phyloP scores from a whole-genome alignment of 2,797 vertebrate species.

The Diglossa cyanea region DNA sequence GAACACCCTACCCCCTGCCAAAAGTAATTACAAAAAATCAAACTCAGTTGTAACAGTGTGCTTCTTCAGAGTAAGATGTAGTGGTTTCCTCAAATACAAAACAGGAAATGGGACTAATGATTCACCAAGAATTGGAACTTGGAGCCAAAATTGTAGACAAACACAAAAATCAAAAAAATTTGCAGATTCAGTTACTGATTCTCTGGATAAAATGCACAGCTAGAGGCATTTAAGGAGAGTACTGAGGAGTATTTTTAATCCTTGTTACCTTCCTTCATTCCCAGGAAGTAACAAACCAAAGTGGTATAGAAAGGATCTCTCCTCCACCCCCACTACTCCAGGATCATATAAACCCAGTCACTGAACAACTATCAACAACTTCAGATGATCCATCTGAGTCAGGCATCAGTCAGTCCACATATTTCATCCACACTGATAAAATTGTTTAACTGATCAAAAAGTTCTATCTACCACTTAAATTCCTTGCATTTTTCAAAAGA shows the following conservation, averaged over 20 bases:
- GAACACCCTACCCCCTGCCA: accelerated
- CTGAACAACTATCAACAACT: neutral
- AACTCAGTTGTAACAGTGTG: accelerated
- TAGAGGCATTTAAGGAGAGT: neutral
- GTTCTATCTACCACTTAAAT: neutral
- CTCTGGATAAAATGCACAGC: neutral
- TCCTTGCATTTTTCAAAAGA: neutral
- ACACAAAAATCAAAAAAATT: neutral
- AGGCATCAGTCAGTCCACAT: neutral
- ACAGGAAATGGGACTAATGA: neutral
- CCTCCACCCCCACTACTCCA: neutral
- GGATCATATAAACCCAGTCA: neutral
- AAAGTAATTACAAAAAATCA: neutral
- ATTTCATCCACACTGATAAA: neutral
- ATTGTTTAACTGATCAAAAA: neutral
- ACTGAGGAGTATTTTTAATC: neutral
- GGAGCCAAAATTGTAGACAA: neutral
- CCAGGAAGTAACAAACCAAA: neutral
- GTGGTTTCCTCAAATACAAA: neutral
- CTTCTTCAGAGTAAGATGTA: neutral
- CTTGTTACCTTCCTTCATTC: neutral
- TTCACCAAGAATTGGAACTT: neutral
- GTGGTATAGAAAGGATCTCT: neutral
- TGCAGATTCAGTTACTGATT: neutral
- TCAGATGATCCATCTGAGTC: neutral